phyloP scores from a whole-genome alignment of 2,888 invertebrate genomes.

The Gymnosoma rotundatum region DNA sequence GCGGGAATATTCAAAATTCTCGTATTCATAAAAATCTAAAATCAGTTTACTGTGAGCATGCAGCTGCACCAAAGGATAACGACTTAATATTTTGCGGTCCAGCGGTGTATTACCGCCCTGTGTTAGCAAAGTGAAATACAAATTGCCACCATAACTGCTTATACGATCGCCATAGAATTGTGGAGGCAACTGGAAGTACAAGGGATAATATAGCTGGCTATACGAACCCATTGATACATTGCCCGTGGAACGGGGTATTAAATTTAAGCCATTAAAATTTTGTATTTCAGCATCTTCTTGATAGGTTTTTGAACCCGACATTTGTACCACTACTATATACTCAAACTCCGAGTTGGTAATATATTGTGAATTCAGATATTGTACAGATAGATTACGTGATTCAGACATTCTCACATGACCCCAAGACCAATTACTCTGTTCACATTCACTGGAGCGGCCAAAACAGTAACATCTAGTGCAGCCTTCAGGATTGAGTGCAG shows the following conservation, averaged over 20 bases:
- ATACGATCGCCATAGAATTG: slow-evolving; percentile 93
- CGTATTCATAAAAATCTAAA: slow-evolving; percentile 87
- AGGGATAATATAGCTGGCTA: slow-evolving; percentile 79
- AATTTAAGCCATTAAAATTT: slow-evolving; percentile 84
- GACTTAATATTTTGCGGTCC: slow-evolving; percentile 84
- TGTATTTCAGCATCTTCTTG: slow-evolving; percentile 83
- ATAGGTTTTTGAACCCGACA: slow-evolving; percentile 79
- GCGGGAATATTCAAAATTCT: slow-evolving; percentile 80
- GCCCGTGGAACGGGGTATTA: slow-evolving; percentile 85
- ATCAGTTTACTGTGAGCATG: slow-evolving; percentile 89
- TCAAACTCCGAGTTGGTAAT: slow-evolving; percentile 79
- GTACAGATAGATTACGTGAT: slow-evolving; percentile 83
- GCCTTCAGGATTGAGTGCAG: slow-evolving; percentile 89
- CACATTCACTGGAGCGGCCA: slow-evolving; percentile 90
- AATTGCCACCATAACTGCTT: slow-evolving; percentile 94
- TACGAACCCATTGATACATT: slow-evolving; percentile 82
- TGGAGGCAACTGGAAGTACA: slow-evolving; percentile 85
- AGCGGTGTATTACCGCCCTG: slow-evolving; percentile 85
- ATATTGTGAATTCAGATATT: slow-evolving; percentile 77
- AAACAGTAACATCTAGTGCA: slow-evolving; percentile 99
- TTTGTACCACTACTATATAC: slow-evolving; percentile 81
- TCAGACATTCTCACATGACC: slow-evolving; percentile 88
- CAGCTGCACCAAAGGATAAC: slow-evolving; percentile 91
- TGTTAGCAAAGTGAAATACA: slow-evolving; percentile 90
- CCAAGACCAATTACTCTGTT: slow-evolving; percentile 92